A percentile compares a stretch with the other conserved stretches of the same genome.
Conservation (phyloP, 2,888 invertebrate genomes). For the Nycteola revayana region DNA sequence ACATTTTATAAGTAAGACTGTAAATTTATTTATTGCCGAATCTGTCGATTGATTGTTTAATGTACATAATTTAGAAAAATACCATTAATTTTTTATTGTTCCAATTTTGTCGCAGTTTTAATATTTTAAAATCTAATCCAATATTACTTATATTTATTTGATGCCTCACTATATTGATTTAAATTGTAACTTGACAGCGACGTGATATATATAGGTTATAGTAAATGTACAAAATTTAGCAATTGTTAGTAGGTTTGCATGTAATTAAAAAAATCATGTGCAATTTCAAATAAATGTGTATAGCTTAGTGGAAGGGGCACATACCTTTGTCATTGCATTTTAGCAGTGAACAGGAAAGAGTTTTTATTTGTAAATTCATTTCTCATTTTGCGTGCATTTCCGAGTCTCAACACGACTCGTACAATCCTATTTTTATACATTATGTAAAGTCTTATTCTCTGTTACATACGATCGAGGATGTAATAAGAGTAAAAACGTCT, state of each 20-base stretch:
- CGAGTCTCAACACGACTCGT: constrained; percentile 66
- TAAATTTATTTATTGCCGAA: constrained; percentile 78
- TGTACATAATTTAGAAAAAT: constrained; percentile 69
- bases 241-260: constrained; percentile 71
- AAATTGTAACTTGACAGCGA: constrained; percentile 59
- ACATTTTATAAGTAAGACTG: constrained; percentile 73
- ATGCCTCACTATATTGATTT: constrained; percentile 50
- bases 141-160: constrained; percentile 69
- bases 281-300: constrained; percentile 65
- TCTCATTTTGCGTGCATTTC: constrained; percentile 77
- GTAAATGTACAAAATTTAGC: constrained; percentile 75
- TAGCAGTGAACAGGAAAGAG: constrained; percentile 66
- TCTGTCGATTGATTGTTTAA: constrained; percentile 66
- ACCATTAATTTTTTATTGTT: constrained; percentile 71
- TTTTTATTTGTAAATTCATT: constrained; percentile 71
- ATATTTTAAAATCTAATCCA: constrained; percentile 55
- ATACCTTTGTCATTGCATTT: constrained; percentile 75
- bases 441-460: constrained; percentile 78
- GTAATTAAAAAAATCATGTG: constrained; percentile 75
- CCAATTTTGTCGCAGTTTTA: constrained; percentile 65
- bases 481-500: constrained; percentile 71
- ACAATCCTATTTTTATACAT: constrained; percentile 82
- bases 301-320: constrained; percentile 59
- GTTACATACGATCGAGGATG: constrained; percentile 70
- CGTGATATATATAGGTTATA: constrained; percentile 72